Percentiles rank a stretch among this genome's conserved stretches.
Evolutionary conservation across 2,113 vertebrate genomes (phyloP).

Genomic region (Phalacrocorax aristotelis): DNA sequence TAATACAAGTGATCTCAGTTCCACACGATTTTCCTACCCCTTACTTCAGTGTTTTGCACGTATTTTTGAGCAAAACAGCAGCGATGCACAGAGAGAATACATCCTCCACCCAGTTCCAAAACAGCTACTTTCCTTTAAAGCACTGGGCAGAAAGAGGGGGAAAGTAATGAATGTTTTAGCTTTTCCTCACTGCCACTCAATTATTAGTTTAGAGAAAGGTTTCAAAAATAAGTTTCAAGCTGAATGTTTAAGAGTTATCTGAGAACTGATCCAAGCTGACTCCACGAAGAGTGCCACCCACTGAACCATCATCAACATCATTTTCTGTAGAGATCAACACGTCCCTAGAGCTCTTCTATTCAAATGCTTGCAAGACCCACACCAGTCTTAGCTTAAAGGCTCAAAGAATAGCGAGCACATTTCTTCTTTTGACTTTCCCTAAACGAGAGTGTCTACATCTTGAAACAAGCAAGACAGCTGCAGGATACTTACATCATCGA

Average conservation of each 20-base stretch:
- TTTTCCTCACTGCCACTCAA: background rate
- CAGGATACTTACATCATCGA: slow-evolving; percentile 89
- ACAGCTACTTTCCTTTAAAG: background rate
- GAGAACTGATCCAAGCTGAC: background rate
- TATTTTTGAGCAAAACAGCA: background rate
- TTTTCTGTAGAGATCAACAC: background rate
- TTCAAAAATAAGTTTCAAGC: background rate
- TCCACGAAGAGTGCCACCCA: background rate
- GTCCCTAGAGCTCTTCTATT: background rate
- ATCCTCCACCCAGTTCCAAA: background rate
- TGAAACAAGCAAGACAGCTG: background rate
- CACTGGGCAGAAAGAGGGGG: background rate
- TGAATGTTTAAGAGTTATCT: background rate
- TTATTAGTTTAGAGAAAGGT: background rate
- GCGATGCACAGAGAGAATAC: background rate
- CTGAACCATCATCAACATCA: background rate
- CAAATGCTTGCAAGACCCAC: background rate
- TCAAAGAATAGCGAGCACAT: background rate
- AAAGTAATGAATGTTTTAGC: background rate
- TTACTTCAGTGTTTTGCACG: background rate
- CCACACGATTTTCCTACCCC: background rate
- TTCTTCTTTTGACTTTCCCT: background rate
- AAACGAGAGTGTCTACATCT: background rate
- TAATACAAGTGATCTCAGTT: background rate
- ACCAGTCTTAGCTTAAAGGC: background rate